Percentiles rank a stretch among this genome's conserved stretches.
These are phyloP conservation scores for Synanthedon vespiformis DNA, from an alignment of 2,888 invertebrate species.

Conservation along the genomic window DNA sequence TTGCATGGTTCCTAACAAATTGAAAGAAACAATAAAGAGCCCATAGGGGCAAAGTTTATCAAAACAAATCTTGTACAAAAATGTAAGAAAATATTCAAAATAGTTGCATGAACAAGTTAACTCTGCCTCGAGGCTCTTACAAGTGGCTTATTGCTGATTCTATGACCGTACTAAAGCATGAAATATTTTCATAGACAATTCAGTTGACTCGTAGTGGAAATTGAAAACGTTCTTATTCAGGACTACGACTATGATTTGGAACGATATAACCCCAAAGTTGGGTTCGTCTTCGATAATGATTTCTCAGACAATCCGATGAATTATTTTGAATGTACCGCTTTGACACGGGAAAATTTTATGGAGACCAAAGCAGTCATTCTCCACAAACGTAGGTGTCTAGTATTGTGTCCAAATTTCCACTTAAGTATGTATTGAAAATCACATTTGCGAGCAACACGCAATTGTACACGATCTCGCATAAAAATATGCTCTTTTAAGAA, in stretches of 20 bases:
- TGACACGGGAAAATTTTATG: slow-evolving; percentile 21
- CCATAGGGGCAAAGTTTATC: slow-evolving; percentile 17
- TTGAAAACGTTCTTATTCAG: slow-evolving; percentile 45
- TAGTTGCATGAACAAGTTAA: slow-evolving; percentile 7
- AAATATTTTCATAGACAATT: slow-evolving; percentile 7
- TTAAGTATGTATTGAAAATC: slow-evolving; percentile 20
- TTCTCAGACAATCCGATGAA: slow-evolving; percentile 22
- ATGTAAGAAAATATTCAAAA: slow-evolving; percentile 5
- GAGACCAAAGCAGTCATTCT: slow-evolving; percentile 32
- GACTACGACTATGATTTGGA: slow-evolving; percentile 37
- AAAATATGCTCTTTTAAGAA: not conserved
- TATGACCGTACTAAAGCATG: slow-evolving; percentile 37
- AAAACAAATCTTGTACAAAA: slow-evolving; percentile 3
- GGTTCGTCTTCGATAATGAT: slow-evolving; percentile 43
- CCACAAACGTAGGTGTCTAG: slow-evolving; percentile 58
- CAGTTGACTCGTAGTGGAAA: slow-evolving; percentile 22
- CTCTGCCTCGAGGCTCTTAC: slow-evolving; percentile 22
- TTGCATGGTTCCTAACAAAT: not conserved
- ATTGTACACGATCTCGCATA: not conserved
- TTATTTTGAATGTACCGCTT: slow-evolving; percentile 38
- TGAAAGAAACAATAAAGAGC: not conserved
- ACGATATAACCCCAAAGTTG: slow-evolving; percentile 53
- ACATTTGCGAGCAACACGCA: slow-evolving; percentile 27
- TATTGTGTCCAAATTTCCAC: slow-evolving; percentile 29
- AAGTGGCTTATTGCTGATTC: slow-evolving; percentile 38